Evolutionary conservation across 2,797 vertebrate species (phyloP).

Genomic region (Pantherophis vulpinus): DNA sequence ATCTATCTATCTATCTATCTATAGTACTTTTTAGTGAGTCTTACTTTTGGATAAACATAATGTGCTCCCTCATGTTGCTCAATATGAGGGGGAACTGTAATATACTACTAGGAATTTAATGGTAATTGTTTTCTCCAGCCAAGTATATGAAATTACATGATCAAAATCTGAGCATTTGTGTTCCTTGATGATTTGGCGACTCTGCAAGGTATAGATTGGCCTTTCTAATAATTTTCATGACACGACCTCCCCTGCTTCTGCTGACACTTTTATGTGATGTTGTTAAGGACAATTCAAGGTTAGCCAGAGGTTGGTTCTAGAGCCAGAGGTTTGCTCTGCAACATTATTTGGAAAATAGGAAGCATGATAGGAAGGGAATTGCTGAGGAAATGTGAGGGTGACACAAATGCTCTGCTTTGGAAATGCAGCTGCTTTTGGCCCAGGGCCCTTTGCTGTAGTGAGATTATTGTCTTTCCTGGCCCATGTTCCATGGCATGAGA

Average conservation of each 20-base stretch:
- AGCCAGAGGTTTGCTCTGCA: conserved; percentile 37
- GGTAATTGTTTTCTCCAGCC: not conserved
- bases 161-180: not conserved
- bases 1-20: not conserved
- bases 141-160: not conserved
- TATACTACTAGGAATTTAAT: not conserved
- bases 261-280: conserved; percentile 48
- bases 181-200: not conserved
- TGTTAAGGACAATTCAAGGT: conserved; percentile 62
- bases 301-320: conserved; percentile 54
- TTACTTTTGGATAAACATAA: not conserved
- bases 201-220: not conserved
- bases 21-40: not conserved
- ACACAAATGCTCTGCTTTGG: conserved; percentile 14
- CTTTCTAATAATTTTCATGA: conserved; percentile 37
- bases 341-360: conserved; percentile 38
- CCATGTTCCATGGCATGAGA: conserved; percentile 36
- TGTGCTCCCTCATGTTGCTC: not conserved
- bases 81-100: not conserved
- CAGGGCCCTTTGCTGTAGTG: not conserved
- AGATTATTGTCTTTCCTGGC: conserved; percentile 31
- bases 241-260: conserved; percentile 18
- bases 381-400: conserved; percentile 42
- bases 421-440: conserved; percentile 52
- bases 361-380: conserved; percentile 33